Conservation (phyloP, 2,797 vertebrate genomes). For the Leuciscus waleckii region DNA sequence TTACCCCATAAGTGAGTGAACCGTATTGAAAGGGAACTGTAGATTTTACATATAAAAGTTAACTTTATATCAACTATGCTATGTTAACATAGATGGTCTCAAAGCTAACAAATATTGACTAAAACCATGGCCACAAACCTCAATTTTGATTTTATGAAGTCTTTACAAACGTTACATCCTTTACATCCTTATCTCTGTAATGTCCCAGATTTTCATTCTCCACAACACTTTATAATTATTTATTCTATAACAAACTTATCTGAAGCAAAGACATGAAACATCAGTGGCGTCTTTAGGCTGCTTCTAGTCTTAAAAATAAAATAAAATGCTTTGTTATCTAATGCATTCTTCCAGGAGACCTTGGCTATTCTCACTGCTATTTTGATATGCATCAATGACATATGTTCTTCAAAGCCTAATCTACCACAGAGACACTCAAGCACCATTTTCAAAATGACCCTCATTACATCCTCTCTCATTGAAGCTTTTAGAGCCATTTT, state of each 20-base stretch:
- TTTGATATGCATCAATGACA: conserved; percentile 41
- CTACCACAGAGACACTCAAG: conserved; percentile 23
- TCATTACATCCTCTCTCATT: conserved; percentile 27
- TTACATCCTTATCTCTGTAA: background rate
- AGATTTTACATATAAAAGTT: too few relatives aligned
- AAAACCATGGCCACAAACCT: background rate
- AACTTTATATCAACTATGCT: background rate
- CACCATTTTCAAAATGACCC: conserved; percentile 43
- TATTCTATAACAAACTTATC: conserved; percentile 37
- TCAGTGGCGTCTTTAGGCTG: conserved; percentile 42
- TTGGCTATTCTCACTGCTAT: conserved; percentile 41
- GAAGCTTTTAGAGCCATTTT: conserved; percentile 33
- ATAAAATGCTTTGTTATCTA: conserved; percentile 33
- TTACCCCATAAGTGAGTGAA: too few relatives aligned
- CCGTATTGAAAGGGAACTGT: too few relatives aligned
- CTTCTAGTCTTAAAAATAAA: conserved; percentile 33
- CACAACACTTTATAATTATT: conserved; percentile 7
- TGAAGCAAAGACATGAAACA: conserved; percentile 45
- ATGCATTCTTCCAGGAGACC: conserved; percentile 18
- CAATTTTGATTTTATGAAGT: background rate
- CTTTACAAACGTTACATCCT: background rate
- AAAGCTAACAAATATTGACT: background rate
- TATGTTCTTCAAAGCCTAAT: conserved; percentile 41
- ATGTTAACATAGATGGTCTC: background rate
- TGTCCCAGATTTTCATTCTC: background rate